A percentile compares a stretch with the other conserved stretches of the same genome.
These are phyloP conservation scores for Liodrosophila aerea DNA, from an alignment of 2,888 invertebrate species.

Conservation along the genomic window DNA sequence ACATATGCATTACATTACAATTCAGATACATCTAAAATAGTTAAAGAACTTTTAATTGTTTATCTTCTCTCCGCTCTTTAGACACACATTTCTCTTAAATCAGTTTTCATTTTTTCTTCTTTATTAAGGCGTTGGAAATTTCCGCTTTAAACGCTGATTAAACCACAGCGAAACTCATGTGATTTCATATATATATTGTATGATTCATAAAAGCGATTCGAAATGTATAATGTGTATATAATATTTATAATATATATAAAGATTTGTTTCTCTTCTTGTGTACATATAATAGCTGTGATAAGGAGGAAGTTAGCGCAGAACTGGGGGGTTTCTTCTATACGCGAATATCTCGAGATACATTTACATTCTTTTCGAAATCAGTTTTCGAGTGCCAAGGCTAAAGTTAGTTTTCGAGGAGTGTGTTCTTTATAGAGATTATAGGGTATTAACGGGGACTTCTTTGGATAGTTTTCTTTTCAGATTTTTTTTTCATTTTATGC, in stretches of 20 bases:
- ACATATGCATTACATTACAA: constrained; percentile 11
- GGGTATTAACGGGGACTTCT: constrained; percentile 29
- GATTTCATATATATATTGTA: constrained; percentile 18
- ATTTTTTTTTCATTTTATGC: constrained; percentile 18
- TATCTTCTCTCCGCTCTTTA: background rate
- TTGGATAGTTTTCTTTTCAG: constrained; percentile 43
- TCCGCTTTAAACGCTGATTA: constrained; percentile 57
- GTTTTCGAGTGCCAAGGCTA: constrained; percentile 10
- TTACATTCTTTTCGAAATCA: constrained; percentile 1
- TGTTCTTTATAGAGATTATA: constrained; percentile 27
- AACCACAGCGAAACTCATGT: constrained; percentile 33
- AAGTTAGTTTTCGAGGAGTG: constrained; percentile 24
- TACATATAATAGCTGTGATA: constrained; percentile 35
- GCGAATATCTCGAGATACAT: constrained; percentile 8
- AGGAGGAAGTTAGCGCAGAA: constrained; percentile 20
- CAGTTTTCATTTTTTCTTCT: constrained; percentile 13
- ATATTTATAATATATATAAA: constrained; percentile 35
- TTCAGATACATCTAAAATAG: constrained; percentile 3
- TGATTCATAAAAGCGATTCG: constrained; percentile 43
- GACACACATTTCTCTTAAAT: background rate
- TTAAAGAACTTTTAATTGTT: constrained; percentile 17
- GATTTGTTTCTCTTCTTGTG: constrained; percentile 16
- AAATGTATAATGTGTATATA: constrained; percentile 53
- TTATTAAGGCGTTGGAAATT: constrained; percentile 63
- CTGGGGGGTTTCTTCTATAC: constrained; percentile 13